These are phyloP conservation scores for Amphipyra berbera DNA, from an alignment of 2,888 invertebrate species.

Conservation along the genomic window DNA sequence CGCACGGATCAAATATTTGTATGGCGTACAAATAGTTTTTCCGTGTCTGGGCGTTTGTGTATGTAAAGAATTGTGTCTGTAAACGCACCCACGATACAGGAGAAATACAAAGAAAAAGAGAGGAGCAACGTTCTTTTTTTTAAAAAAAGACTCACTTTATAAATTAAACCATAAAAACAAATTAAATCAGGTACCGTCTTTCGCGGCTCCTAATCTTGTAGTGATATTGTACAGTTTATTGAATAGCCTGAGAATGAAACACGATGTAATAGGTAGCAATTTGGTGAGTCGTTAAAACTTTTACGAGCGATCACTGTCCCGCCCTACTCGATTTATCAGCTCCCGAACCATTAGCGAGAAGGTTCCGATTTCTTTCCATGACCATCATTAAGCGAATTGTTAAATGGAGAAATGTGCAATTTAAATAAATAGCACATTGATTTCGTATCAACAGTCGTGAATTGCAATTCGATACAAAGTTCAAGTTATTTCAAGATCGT, in stretches of 20 bases:
- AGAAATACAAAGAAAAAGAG: too few species aligned
- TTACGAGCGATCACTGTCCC: conserved; percentile 70
- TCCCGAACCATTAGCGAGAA: conserved; percentile 68
- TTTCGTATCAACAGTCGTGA: conserved; percentile 37
- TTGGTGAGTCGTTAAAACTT: conserved; percentile 76
- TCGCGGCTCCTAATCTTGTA: conserved; percentile 23
- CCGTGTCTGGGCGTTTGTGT: too few species aligned
- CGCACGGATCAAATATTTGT: too few species aligned
- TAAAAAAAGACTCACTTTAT: too few species aligned
- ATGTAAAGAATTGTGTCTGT: too few species aligned
- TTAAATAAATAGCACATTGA: conserved; percentile 54
- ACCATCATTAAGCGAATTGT: conserved; percentile 54
- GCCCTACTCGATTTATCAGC: conserved; percentile 71
- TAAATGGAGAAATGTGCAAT: conserved; percentile 51
- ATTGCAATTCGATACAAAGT: conserved; percentile 34
- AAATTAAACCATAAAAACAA: too few species aligned
- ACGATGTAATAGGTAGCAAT: conserved; percentile 71
- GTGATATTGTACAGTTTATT: conserved; percentile 36
- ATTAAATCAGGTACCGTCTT: background rate
- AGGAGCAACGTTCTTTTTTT: too few species aligned
- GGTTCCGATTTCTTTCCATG: conserved; percentile 64
- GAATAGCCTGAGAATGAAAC: conserved; percentile 58
- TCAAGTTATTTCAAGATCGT: conserved; percentile 24
- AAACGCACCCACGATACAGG: too few species aligned
- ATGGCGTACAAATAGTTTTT: too few species aligned